Evolutionary conservation across 1,140 invertebrate genomes (phyloP).

Genomic region (Tetramorium alpestre): DNA sequence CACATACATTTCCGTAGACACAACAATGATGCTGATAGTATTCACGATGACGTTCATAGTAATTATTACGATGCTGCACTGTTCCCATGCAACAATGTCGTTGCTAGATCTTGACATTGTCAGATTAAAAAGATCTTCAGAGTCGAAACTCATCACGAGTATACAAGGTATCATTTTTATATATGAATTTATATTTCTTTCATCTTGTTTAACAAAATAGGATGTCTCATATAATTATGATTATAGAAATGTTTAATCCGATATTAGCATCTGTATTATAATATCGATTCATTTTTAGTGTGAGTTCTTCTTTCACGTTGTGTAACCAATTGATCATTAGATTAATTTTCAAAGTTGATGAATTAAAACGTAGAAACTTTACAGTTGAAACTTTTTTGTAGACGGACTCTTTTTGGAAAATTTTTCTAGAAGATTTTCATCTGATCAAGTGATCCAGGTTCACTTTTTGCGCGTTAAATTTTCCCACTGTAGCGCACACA

Average conservation of each 20-base stretch:
- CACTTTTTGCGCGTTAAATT: background rate
- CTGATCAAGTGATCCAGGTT: background rate
- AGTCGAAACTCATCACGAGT: background rate
- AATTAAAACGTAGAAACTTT: background rate
- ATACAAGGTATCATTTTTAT: background rate
- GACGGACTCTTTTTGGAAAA: background rate
- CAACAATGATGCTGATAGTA: constrained; percentile 62
- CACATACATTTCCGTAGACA: constrained; percentile 7
- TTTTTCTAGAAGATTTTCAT: background rate
- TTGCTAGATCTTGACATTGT: background rate
- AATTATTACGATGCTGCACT: constrained; percentile 53
- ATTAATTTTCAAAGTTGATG: background rate
- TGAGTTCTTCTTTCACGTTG: background rate
- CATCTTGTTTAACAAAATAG: background rate
- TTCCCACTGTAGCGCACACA: background rate
- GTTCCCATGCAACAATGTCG: background rate
- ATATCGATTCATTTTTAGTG: background rate
- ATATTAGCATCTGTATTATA: background rate
- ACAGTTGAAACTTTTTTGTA: background rate
- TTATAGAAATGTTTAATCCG: background rate
- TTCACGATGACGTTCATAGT: constrained; percentile 68
- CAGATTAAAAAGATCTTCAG: background rate
- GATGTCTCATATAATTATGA: background rate
- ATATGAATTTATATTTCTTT: background rate
- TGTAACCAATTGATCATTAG: background rate